phyloP scores from a whole-genome alignment of 2,888 invertebrate genomes.

The Hedychridium roseum region DNA sequence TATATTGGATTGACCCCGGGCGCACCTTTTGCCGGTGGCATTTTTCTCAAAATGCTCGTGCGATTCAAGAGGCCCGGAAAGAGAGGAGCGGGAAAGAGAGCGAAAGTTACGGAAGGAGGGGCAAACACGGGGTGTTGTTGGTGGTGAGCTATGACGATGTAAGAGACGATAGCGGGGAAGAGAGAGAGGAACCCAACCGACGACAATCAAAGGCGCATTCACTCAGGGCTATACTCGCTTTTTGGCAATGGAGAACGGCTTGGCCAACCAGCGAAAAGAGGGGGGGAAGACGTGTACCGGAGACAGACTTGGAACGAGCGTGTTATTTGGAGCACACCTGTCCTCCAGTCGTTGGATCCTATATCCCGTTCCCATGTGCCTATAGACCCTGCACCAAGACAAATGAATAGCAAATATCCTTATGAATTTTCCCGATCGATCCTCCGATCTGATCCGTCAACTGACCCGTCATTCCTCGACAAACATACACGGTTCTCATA shows the following conservation, averaged over 20 bases:
- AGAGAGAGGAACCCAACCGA: slow-evolving; percentile 40
- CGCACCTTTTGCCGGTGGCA: slow-evolving; percentile 46
- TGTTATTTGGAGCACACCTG: slow-evolving; percentile 58
- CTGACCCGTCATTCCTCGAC: too few species aligned
- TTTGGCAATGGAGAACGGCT: slow-evolving; percentile 43
- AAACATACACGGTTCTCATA: too few species aligned
- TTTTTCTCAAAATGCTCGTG: slow-evolving; percentile 47
- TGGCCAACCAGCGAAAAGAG: too few species aligned
- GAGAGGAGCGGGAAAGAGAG: slow-evolving; percentile 7
- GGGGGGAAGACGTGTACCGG: slow-evolving; percentile 34
- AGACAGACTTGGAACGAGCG: slow-evolving; percentile 35
- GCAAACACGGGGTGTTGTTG: slow-evolving; percentile 8
- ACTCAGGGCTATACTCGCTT: slow-evolving; percentile 39
- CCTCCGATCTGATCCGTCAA: too few species aligned
- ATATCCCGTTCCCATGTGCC: slow-evolving; percentile 34
- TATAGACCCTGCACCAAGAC: too few species aligned
- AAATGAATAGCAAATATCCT: too few species aligned
- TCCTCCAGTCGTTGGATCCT: slow-evolving; percentile 33
- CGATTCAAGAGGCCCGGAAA: slow-evolving; percentile 26
- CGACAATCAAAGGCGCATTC: slow-evolving; percentile 58
- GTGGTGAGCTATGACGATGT: too few species aligned
- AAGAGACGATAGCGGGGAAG: too few species aligned
- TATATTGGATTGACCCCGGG: slow-evolving; percentile 57
- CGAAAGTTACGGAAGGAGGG: slow-evolving; percentile 9
- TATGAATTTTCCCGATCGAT: too few species aligned